These are phyloP conservation scores for Hippoglossus stenolepis DNA, from an alignment of 2,113 vertebrate species.

Conservation along the genomic window DNA sequence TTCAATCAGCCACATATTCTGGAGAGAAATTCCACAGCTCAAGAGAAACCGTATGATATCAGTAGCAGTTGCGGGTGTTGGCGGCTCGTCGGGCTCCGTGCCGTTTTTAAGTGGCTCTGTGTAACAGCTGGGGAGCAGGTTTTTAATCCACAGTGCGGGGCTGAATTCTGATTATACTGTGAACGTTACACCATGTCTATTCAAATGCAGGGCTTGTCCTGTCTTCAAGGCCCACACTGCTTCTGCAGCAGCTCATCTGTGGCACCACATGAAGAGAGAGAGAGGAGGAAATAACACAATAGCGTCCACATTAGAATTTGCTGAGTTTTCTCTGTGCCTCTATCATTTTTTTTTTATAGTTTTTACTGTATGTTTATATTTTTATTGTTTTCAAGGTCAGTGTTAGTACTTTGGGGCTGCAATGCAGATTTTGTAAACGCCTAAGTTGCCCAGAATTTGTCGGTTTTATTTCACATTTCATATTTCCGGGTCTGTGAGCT, in stretches of 20 bases:
- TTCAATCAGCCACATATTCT: too few species aligned
- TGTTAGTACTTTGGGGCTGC: too few species aligned
- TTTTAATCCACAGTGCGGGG: not conserved
- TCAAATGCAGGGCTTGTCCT: constrained; percentile 58
- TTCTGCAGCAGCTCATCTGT: constrained; percentile 19
- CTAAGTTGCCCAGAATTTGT: too few species aligned
- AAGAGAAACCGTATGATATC: constrained; percentile 9
- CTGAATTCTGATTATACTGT: constrained; percentile 75
- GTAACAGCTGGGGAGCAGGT: too few species aligned
- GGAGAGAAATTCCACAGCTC: too few species aligned
- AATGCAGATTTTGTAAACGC: too few species aligned
- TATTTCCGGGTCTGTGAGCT: not conserved
- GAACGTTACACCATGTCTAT: constrained; percentile 67
- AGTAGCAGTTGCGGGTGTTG: constrained; percentile 45
- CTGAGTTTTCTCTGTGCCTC: too few species aligned
- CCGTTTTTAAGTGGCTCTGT: too few species aligned
- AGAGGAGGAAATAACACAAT: not conserved
- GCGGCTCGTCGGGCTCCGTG: too few species aligned
- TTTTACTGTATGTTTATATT: not conserved
- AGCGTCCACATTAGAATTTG: not conserved
- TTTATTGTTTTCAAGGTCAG: too few species aligned
- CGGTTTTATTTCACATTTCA: not conserved
- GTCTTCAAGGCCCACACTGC: constrained; percentile 20
- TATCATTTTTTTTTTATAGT: not conserved
- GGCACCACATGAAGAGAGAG: constrained; percentile 28